Percentiles rank a stretch among this genome's conserved stretches.
phyloP scores from a whole-genome alignment of 2,888 invertebrate species.

The Pristionchus arcanus region DNA sequence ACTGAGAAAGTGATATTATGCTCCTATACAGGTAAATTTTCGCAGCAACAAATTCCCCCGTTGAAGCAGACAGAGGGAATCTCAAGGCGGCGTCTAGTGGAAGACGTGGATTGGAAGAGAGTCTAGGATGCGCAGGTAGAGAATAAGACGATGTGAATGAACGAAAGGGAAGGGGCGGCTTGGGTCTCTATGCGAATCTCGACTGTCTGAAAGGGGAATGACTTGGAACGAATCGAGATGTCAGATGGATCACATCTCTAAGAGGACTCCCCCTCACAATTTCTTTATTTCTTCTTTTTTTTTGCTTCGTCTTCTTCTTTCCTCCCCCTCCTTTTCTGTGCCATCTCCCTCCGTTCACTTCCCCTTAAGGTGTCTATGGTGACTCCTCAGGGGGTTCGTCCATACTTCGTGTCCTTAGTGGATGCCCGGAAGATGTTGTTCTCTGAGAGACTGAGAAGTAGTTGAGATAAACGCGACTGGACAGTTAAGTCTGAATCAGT shows the following conservation, averaged over 20 bases:
- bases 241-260: neutral
- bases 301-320: conserved; percentile 8
- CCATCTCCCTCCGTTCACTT: conserved; percentile 7
- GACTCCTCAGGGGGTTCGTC: neutral
- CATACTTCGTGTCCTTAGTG: neutral
- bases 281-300: neutral
- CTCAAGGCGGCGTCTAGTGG: too few species aligned
- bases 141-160: neutral
- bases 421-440: neutral
- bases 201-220: neutral
- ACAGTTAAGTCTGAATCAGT: neutral
- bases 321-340: neutral
- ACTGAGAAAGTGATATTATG: too few species aligned
- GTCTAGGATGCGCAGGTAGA: neutral
- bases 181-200: neutral
- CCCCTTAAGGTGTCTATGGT: neutral
- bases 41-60: too few species aligned
- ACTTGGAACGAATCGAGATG: neutral
- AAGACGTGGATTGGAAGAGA: neutral
- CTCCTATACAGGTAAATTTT: too few species aligned
- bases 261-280: neutral
- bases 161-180: neutral
- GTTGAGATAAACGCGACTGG: neutral
- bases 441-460: neutral
- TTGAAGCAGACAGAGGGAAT: too few species aligned